Conservation (phyloP, 2,797 vertebrate species). For the Helicolenus hilgendorfi region DNA sequence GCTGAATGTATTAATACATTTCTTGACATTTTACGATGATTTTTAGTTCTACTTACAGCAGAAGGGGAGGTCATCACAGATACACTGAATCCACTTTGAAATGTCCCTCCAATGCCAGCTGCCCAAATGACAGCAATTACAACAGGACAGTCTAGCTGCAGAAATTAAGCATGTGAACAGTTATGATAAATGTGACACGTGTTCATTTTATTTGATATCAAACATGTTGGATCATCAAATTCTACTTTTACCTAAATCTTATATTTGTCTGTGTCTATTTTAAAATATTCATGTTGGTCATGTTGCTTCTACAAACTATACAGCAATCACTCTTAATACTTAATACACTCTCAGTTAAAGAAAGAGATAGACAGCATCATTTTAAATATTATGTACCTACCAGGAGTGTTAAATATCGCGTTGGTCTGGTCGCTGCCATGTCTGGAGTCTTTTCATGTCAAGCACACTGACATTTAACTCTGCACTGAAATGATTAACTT, state of each 20-base stretch:
- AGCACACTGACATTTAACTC: conserved; percentile 43
- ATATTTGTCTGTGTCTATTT: neutral
- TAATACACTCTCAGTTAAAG: neutral
- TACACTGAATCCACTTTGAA: conserved; percentile 89
- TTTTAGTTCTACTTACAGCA: conserved; percentile 78
- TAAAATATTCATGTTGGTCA: neutral
- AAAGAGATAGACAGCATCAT: neutral
- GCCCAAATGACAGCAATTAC: conserved; percentile 85
- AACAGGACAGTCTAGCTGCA: conserved; percentile 85
- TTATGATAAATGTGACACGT: neutral
- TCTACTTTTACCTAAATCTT: neutral
- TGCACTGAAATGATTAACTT: conserved; percentile 51
- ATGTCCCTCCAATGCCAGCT: conserved; percentile 91
- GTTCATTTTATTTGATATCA: neutral
- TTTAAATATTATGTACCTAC: conserved; percentile 58
- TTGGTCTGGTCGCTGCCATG: conserved; percentile 20
- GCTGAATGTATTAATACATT: neutral
- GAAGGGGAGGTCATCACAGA: conserved; percentile 92
- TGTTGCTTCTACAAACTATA: neutral
- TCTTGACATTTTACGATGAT: neutral
- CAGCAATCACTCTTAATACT: neutral
- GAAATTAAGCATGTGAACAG: neutral
- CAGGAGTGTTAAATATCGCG: conserved; percentile 70
- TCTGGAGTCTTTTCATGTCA: neutral
- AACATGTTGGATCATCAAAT: neutral